Conservation (phyloP, 2,888 invertebrate genomes). For the Polymixis flavicincta region DNA sequence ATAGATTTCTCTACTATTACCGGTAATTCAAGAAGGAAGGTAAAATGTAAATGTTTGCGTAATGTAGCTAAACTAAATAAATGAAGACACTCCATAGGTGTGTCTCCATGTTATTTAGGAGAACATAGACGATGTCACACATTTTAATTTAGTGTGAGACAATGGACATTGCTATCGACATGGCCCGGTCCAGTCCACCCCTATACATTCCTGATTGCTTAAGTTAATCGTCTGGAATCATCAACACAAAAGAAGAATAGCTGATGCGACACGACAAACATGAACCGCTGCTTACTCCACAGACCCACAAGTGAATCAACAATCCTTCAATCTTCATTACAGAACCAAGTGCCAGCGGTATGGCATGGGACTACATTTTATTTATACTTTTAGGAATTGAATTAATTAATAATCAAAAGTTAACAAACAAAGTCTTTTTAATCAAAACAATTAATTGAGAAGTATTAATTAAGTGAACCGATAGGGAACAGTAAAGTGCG, state of each 20-base stretch:
- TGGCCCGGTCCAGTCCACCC: not conserved
- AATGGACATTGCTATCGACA: not conserved
- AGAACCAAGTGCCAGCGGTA: conserved; percentile 53
- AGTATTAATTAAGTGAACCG: no score
- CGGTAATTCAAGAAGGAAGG: conserved; percentile 14
- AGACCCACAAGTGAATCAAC: conserved; percentile 13
- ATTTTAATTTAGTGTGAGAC: not conserved
- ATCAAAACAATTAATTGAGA: no score
- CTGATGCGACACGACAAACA: conserved; percentile 1
- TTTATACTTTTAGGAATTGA: no score
- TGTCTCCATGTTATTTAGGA: not conserved
- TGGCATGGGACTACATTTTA: conserved; percentile 65
- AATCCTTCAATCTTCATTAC: conserved; percentile 48
- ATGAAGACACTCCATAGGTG: conserved; percentile 12
- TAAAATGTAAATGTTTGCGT: conserved; percentile 11
- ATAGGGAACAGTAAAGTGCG: no score
- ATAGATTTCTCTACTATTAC: conserved; percentile 31
- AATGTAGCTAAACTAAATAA: conserved; percentile 21
- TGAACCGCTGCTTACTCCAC: not conserved
- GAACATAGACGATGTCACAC: not conserved
- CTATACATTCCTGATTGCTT: not conserved
- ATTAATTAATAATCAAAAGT: no score
- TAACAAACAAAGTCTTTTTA: no score
- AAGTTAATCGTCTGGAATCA: not conserved
- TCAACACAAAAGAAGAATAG: conserved; percentile 5